A percentile compares a stretch with the other conserved stretches of the same genome.
Evolutionary conservation across 2,888 invertebrate species (phyloP).

Genomic region (Mesoligia furuncula): DNA sequence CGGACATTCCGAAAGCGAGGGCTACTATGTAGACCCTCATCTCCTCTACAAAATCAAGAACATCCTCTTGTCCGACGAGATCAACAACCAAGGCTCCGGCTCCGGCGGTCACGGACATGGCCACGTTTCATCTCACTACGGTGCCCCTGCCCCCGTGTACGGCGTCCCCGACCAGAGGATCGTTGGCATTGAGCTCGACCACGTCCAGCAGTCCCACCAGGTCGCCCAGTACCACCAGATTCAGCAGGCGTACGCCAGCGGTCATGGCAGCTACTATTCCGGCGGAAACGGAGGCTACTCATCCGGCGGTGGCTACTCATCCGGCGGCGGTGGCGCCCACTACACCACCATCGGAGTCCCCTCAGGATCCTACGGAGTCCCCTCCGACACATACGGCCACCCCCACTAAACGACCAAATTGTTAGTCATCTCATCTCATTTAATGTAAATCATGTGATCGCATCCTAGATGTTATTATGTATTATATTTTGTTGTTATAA

Average conservation of each 20-base stretch:
- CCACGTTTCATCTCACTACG: slow-evolving; percentile 92
- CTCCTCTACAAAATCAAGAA: slow-evolving; percentile 95
- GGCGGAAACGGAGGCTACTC: slow-evolving; percentile 75
- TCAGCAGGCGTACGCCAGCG: slow-evolving; percentile 87
- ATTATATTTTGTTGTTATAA: slow-evolving; percentile 85
- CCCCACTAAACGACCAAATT: slow-evolving; percentile 83
- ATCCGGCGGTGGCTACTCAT: slow-evolving; percentile 76
- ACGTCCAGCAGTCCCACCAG: slow-evolving; percentile 96
- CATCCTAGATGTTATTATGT: slow-evolving; percentile 86
- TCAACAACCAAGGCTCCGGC: slow-evolving; percentile 89
- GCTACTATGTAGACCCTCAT: slow-evolving; percentile 94
- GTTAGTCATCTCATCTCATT: slow-evolving; percentile 86
- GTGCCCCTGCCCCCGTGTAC: slow-evolving; percentile 92
- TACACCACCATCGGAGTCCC: slow-evolving; percentile 86
- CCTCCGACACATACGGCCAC: slow-evolving; percentile 86
- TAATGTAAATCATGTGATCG: slow-evolving; percentile 88
- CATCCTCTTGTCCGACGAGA: slow-evolving; percentile 95
- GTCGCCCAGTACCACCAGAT: slow-evolving; percentile 96
- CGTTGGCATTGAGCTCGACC: slow-evolving; percentile 96
- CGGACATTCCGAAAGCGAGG: slow-evolving; percentile 94
- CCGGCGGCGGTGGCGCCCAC: slow-evolving; percentile 59
- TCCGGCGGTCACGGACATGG: slow-evolving; percentile 86
- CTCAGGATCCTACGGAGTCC: slow-evolving; percentile 88
- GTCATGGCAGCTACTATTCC: slow-evolving; percentile 81
- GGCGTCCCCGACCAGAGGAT: slow-evolving; percentile 93